A percentile compares a stretch with the other conserved stretches of the same genome.
Evolutionary conservation across 2,113 vertebrate species (phyloP).

Genomic region (Vulpes ferrilata): DNA sequence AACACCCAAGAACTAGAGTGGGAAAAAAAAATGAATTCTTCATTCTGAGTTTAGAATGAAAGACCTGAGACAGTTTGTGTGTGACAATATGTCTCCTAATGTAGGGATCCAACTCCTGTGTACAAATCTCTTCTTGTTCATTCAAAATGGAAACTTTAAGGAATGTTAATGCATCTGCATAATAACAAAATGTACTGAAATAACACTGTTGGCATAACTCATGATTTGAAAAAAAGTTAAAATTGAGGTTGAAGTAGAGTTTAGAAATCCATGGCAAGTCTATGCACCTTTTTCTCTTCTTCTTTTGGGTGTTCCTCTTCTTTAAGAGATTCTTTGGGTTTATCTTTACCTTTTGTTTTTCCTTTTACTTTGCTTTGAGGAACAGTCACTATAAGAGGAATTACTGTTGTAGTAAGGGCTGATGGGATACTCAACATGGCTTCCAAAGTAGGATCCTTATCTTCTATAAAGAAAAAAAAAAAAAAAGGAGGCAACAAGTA

Average conservation of each 20-base stretch:
- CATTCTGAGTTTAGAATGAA: not conserved
- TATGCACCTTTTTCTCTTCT: conserved; percentile 86
- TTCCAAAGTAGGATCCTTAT: conserved; percentile 78
- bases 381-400: conserved; percentile 64
- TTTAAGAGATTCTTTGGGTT: conserved; percentile 74
- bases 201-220: not conserved
- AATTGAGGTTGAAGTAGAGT: not conserved
- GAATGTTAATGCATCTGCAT: not conserved
- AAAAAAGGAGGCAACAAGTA: not conserved
- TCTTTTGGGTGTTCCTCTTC: conserved; percentile 78
- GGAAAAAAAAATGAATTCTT: not conserved
- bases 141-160: not conserved
- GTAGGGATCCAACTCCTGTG: not conserved
- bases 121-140: not conserved
- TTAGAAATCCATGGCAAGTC: not conserved
- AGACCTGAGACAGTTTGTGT: not conserved
- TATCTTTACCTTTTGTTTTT: conserved; percentile 83
- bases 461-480: conserved; percentile 75
- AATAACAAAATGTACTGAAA: not conserved
- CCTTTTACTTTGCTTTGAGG: conserved; percentile 77
- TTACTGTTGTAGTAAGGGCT: conserved; percentile 68
- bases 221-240: not conserved
- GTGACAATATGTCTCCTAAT: not conserved
- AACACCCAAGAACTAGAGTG: not conserved
- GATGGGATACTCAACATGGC: conserved; percentile 86